These are phyloP conservation scores for Micoletzkya japonica DNA, from an alignment of 2,888 invertebrate genomes.

Conservation along the genomic window DNA sequence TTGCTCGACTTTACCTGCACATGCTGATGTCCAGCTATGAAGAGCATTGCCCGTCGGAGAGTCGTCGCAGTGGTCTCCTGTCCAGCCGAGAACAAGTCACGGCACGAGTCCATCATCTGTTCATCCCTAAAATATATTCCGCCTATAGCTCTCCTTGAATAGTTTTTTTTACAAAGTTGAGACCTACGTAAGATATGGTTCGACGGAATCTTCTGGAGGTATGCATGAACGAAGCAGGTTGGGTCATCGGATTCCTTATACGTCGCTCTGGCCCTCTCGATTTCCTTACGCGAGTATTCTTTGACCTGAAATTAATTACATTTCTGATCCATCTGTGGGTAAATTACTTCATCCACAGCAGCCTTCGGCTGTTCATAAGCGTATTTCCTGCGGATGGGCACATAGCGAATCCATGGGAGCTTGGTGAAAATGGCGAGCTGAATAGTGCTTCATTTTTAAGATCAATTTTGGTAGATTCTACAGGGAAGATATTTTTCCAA, in stretches of 20 bases:
- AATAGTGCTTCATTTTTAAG: no score
- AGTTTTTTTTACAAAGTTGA: not conserved
- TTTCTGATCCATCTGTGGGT: not conserved
- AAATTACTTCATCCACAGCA: no score
- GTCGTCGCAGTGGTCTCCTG: conserved; percentile 24
- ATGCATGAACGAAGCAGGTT: conserved; percentile 19
- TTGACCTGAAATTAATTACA: not conserved
- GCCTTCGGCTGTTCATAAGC: no score
- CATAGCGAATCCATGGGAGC: no score
- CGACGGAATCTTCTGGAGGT: conserved; percentile 13
- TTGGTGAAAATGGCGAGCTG: no score
- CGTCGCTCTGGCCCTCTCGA: not conserved
- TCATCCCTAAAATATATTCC: conserved; percentile 11
- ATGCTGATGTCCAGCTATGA: conserved; percentile 4
- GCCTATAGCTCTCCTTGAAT: not conserved
- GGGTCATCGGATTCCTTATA: conserved; percentile 1
- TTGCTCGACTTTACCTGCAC: not conserved
- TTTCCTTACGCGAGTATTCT: not conserved
- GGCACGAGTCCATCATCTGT: conserved; percentile 4
- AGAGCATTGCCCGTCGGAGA: conserved; percentile 18
- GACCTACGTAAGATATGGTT: conserved; percentile 6
- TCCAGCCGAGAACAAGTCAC: conserved; percentile 22
- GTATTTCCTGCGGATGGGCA: no score
- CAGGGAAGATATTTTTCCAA: no score
- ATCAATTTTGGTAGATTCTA: no score